Conservation (phyloP, 2,797 vertebrate species). For the Lagocephalus sceleratus region DNA sequence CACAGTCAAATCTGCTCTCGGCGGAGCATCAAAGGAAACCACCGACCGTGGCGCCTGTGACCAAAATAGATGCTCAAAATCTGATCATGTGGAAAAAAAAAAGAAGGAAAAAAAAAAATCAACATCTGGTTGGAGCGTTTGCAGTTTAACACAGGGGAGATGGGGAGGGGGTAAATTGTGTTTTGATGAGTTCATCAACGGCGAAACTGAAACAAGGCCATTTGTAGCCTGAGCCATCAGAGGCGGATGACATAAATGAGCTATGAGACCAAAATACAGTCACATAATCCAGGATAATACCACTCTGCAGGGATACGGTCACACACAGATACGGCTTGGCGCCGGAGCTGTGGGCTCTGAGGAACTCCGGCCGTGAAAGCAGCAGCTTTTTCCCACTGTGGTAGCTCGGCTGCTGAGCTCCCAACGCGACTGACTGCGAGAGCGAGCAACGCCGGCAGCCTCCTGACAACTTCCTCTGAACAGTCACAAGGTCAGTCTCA, state of each 20-base stretch:
- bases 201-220: slow-evolving; percentile 32
- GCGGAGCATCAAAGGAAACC: slow-evolving; percentile 33
- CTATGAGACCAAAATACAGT: slow-evolving; percentile 22
- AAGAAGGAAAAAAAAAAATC: slow-evolving; percentile 5
- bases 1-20: slow-evolving; percentile 35
- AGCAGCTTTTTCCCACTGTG: too few relatives aligned
- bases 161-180: slow-evolving; percentile 9
- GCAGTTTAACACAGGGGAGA: not conserved
- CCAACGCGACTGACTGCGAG: not conserved
- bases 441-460: slow-evolving; percentile 16
- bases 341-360: too few relatives aligned
- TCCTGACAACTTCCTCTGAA: slow-evolving; percentile 33
- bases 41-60: not conserved
- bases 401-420: too few relatives aligned
- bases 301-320: slow-evolving; percentile 3
- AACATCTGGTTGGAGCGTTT: slow-evolving; percentile 5
- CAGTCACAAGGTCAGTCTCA: slow-evolving; percentile 38
- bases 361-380: too few relatives aligned
- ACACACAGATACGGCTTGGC: not conserved
- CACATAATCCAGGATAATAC: slow-evolving; percentile 14
- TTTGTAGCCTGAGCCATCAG: slow-evolving; percentile 28
- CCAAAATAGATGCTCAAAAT: slow-evolving; percentile 32
- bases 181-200: slow-evolving; percentile 21
- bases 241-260: slow-evolving; percentile 21
- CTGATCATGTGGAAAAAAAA: not conserved